Base-by-base conservation (phyloP, 2,888 invertebrate species). In the Salticus scenicus region DNA sequence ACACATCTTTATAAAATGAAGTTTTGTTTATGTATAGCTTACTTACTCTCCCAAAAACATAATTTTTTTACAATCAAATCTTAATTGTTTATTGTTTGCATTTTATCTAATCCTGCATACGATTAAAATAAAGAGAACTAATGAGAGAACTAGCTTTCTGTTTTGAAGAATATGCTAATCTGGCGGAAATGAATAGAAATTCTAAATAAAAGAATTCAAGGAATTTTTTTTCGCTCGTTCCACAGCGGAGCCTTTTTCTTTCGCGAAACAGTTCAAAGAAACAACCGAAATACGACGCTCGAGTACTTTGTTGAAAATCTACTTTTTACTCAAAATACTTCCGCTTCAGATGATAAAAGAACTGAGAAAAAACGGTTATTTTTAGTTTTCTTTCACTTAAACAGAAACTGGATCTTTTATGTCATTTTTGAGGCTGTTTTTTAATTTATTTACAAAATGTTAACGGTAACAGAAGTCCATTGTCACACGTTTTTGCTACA, bases 331-430 rank as follows among this genome's bases (percentile, higher is more conserved):
- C 24, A 57, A 57, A 57, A 24, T 24, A 24, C 24, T 57, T 57
- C 57, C 57, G 57, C 57, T 57, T 20, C 24, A 24, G 24, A 57
- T 57, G 57, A 57, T 57, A 57, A 57, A 57, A 24, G 20, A 47
- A 20, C 17, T n/a, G 1, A 5, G 2, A 57, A 57, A 57, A 57
- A 57, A 1, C 14, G 5, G 7, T 47, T 57, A 57, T 57, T 57
- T 57, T 57, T 57, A 57, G 57, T 57, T 8, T 12, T 57, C 17
- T 57, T 24, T 1, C 1, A 57, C 4, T 17, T 1, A 57, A 17
- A 57, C 57, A 8, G 57, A 24, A 57, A 57, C 57, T n/a, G 57
- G 20, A 57, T 57, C 20, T 24, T 24, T 24, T 24, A 24, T 57
- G 57, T 4, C 24, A 12, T 24, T 57, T 57, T 24, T 20, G 24